phyloP scores from a whole-genome alignment of 2,113 vertebrate species.

The Meles meles region DNA sequence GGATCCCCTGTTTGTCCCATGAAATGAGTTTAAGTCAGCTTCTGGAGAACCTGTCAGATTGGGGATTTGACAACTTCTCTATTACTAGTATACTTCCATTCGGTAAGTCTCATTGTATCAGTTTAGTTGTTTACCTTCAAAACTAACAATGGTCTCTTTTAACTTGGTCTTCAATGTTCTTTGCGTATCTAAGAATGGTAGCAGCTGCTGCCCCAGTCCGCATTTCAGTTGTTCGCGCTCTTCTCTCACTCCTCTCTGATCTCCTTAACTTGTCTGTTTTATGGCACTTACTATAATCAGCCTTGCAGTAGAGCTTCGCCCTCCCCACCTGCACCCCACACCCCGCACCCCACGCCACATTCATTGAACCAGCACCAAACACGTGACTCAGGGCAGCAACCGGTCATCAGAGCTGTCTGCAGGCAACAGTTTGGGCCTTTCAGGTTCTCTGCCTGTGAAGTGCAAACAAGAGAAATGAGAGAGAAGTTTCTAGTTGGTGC shows the following conservation, averaged over 20 bases:
- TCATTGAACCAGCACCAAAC: background rate
- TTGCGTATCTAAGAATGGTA: background rate
- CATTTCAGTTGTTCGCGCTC: background rate
- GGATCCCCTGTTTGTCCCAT: background rate
- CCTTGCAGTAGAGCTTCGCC: conserved; percentile 62
- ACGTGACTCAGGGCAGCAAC: background rate
- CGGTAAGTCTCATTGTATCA: background rate
- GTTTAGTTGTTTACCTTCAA: conserved; percentile 35
- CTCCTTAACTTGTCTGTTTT: conserved; percentile 30
- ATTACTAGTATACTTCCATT: background rate
- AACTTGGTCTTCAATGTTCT: background rate
- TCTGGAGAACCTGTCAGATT: background rate
- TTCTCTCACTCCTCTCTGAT: background rate
- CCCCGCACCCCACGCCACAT: background rate
- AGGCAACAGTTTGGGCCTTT: background rate
- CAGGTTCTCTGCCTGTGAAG: background rate
- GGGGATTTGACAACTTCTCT: background rate
- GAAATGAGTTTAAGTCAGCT: background rate
- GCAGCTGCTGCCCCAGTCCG: background rate
- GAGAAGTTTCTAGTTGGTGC: background rate
- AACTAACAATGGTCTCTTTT: background rate
- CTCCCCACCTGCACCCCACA: background rate
- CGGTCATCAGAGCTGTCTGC: background rate
- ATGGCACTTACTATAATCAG: conserved; percentile 38
- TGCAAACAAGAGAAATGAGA: background rate